A percentile compares a stretch with the other conserved stretches of the same genome.
These are phyloP conservation scores for Achlya flavicornis DNA, from an alignment of 2,888 invertebrate species.

Conservation along the genomic window DNA sequence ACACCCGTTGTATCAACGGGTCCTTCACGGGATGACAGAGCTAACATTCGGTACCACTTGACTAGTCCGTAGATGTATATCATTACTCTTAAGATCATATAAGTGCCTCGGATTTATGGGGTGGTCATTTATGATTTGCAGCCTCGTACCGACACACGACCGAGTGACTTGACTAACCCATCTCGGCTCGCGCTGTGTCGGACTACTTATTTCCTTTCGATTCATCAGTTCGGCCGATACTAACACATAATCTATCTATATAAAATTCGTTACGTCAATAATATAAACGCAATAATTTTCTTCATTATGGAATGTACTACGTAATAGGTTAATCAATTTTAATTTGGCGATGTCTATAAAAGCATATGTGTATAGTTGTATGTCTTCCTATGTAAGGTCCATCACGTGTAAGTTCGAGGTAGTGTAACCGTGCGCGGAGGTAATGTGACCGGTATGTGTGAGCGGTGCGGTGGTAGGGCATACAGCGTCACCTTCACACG, in stretches of 20 bases:
- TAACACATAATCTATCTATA: conserved; percentile 26
- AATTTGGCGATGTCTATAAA: conserved; percentile 57
- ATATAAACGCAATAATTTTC: conserved; percentile 33
- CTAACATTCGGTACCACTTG: conserved; percentile 71
- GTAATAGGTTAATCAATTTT: conserved; percentile 40
- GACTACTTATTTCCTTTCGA: not conserved
- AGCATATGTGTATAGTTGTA: conserved; percentile 73
- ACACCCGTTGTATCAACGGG: conserved; percentile 82
- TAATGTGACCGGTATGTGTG: conserved; percentile 53
- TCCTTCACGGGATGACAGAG: conserved; percentile 72
- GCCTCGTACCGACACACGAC: conserved; percentile 39
- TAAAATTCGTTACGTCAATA: conserved; percentile 23
- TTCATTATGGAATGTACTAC: conserved; percentile 30
- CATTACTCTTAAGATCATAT: conserved; percentile 81
- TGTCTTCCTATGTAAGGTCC: conserved; percentile 82
- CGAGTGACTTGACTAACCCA: conserved; percentile 17
- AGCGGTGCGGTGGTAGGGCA: conserved; percentile 69
- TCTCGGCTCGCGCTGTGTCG: conserved; percentile 14
- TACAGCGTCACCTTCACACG: conserved; percentile 62
- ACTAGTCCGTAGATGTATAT: conserved; percentile 78
- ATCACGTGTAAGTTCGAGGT: conserved; percentile 59
- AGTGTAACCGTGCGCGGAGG: conserved; percentile 53
- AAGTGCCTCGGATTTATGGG: conserved; percentile 81
- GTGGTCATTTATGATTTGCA: conserved; percentile 71
- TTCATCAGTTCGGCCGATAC: conserved; percentile 7